Percentiles rank a stretch among this genome's conserved stretches.
phyloP scores from a whole-genome alignment of 2,888 invertebrate genomes.

The Sinopyrophorus schimmeli region DNA sequence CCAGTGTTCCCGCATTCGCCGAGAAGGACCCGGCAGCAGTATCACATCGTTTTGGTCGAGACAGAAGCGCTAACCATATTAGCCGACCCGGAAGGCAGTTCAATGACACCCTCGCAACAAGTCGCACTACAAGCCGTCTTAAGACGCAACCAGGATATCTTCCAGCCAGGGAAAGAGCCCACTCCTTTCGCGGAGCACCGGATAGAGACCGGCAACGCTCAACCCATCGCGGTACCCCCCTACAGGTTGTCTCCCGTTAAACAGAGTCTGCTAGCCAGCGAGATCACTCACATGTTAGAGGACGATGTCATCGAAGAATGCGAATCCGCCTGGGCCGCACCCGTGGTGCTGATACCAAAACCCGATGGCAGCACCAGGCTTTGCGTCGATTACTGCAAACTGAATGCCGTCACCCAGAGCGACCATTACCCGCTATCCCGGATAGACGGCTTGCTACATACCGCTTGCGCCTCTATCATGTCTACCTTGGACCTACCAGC shows the following conservation, averaged over 20 bases:
- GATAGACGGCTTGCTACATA: constrained; percentile 27
- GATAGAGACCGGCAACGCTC: constrained; percentile 41
- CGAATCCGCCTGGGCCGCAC: constrained; percentile 48
- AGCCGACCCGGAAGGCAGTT: too few species aligned
- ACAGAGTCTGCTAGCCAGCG: constrained; percentile 32
- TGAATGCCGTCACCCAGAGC: too few species aligned
- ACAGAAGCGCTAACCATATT: too few species aligned
- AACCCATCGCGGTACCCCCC: constrained; percentile 44
- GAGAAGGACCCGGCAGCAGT: too few species aligned
- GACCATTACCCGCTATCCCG: constrained; percentile 27
- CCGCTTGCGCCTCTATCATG: constrained; percentile 21
- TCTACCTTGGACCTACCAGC: too few species aligned
- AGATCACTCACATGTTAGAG: constrained; percentile 42
- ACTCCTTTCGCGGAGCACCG: constrained; percentile 28
- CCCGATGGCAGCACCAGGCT: constrained; percentile 40
- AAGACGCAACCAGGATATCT: too few species aligned
- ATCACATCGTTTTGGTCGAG: too few species aligned
- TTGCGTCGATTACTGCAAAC: constrained; percentile 45
- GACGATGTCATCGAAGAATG: constrained; percentile 47
- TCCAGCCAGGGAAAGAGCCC: constrained; percentile 5
- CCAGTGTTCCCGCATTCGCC: too few species aligned
- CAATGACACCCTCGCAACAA: too few species aligned
- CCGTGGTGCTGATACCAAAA: constrained; percentile 47
- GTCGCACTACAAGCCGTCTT: too few species aligned
- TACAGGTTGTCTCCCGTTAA: constrained; percentile 42